phyloP scores from a whole-genome alignment of 2,888 invertebrate genomes.

The Xestia ashworthii region DNA sequence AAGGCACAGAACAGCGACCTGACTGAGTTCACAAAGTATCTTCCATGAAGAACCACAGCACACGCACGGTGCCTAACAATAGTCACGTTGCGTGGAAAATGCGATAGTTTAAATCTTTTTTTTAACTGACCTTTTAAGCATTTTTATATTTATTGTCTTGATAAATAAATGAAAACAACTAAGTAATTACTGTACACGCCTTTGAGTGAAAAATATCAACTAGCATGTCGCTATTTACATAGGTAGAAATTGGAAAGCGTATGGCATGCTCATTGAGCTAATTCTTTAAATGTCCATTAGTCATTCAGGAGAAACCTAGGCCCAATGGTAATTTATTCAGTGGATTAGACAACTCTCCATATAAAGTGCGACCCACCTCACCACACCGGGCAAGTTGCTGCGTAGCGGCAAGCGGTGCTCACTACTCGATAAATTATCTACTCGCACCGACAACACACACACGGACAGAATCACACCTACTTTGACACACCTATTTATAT shows the following conservation, averaged over 20 bases:
- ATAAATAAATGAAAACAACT: background rate
- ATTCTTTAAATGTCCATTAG: slow-evolving; percentile 85
- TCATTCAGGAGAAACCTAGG: slow-evolving; percentile 88
- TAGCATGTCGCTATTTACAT: slow-evolving; percentile 51
- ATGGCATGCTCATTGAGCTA: slow-evolving; percentile 78
- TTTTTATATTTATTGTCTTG: background rate
- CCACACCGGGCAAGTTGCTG: slow-evolving; percentile 63
- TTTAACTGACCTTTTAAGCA: background rate
- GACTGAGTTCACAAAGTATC: background rate
- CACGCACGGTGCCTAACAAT: background rate
- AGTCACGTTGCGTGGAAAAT: background rate
- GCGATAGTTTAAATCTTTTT: background rate
- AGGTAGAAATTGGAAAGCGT: slow-evolving; percentile 79
- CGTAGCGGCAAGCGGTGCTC: slow-evolving; percentile 73
- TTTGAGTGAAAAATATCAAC: slow-evolving; percentile 32
- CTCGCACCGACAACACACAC: slow-evolving; percentile 72
- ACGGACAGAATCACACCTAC: slow-evolving; percentile 63
- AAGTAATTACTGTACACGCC: background rate
- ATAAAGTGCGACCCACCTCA: slow-evolving; percentile 85
- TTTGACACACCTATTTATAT: slow-evolving; percentile 66
- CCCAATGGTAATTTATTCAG: slow-evolving; percentile 85
- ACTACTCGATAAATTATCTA: slow-evolving; percentile 81
- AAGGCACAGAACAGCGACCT: background rate
- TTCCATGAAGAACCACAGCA: background rate
- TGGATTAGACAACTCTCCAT: slow-evolving; percentile 87